Conservation (phyloP, 2,888 invertebrate genomes). For the Perizoma affinitatum region DNA sequence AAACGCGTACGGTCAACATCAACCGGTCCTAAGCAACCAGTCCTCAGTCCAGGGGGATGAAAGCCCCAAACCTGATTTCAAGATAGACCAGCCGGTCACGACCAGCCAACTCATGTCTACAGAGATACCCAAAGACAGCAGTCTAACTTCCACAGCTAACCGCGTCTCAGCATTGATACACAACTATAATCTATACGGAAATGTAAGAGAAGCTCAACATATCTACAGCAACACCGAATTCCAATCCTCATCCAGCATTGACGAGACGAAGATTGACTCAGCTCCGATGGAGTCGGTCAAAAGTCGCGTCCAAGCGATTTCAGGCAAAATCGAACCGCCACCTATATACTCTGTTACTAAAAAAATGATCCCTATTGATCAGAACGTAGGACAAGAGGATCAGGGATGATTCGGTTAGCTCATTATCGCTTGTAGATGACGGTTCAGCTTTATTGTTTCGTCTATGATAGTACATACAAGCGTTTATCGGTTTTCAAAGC, state of each 20-base stretch:
- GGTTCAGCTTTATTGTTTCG: conserved; percentile 57
- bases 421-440: conserved; percentile 56
- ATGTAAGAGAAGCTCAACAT: conserved; percentile 72
- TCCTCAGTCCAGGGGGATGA: conserved; percentile 66
- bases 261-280: conserved; percentile 69
- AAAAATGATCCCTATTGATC: conserved; percentile 70
- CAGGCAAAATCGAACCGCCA: conserved; percentile 69
- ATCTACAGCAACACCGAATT: conserved; percentile 77
- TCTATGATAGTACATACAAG: conserved; percentile 50
- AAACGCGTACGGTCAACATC: neutral
- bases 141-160: conserved; percentile 69
- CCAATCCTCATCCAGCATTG: conserved; percentile 56
- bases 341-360: conserved; percentile 77
- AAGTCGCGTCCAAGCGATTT: conserved; percentile 71
- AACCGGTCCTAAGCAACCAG: conserved; percentile 54
- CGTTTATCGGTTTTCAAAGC: conserved; percentile 52
- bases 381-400: conserved; percentile 59
- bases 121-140: conserved; percentile 66
- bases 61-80: conserved; percentile 72
- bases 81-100: conserved; percentile 79
- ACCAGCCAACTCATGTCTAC: conserved; percentile 55
- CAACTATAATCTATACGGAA: conserved; percentile 77
- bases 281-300: conserved; percentile 75
- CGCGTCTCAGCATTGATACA: conserved; percentile 76
- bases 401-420: conserved; percentile 61